These are phyloP conservation scores for Pimephales promelas DNA, from an alignment of 2,113 vertebrate genomes.

Conservation along the genomic window DNA sequence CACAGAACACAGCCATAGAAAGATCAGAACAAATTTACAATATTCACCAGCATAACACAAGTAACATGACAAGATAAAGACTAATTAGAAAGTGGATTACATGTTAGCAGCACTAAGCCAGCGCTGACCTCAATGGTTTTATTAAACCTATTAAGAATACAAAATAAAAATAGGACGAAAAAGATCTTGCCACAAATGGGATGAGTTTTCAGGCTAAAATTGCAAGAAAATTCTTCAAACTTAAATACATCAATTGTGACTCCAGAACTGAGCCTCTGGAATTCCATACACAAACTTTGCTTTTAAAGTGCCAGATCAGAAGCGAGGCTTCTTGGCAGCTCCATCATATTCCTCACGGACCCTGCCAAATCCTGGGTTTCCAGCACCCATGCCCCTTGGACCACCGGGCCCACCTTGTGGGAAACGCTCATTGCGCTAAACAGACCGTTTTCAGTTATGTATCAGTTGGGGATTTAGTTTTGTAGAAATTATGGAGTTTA, in stretches of 20 bases:
- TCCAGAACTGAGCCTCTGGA: slow-evolving; percentile 80
- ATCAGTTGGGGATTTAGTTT: slow-evolving; percentile 60
- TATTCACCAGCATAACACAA: slow-evolving; percentile 71
- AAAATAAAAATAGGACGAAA: slow-evolving; percentile 72
- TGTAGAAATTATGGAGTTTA: slow-evolving; percentile 38
- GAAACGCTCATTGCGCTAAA: slow-evolving; percentile 98
- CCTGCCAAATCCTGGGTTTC: slow-evolving; percentile 91
- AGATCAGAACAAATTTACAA: slow-evolving; percentile 75
- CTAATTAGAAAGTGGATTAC: slow-evolving; percentile 68
- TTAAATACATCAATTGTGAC: slow-evolving; percentile 88
- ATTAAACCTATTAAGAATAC: slow-evolving; percentile 70
- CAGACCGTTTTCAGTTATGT: slow-evolving; percentile 72
- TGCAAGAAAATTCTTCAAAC: slow-evolving; percentile 88
- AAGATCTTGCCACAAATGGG: slow-evolving; percentile 69
- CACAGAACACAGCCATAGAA: slow-evolving; percentile 92
- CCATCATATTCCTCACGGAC: slow-evolving; percentile 99
- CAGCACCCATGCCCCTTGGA: slow-evolving; percentile 91
- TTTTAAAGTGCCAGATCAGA: slow-evolving; percentile 79
- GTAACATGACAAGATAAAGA: slow-evolving; percentile 75
- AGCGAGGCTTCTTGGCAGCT: slow-evolving; percentile 96
- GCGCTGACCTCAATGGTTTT: slow-evolving; percentile 58
- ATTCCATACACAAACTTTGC: slow-evolving; percentile 80
- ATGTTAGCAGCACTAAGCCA: slow-evolving; percentile 69
- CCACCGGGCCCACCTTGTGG: slow-evolving; percentile 86
- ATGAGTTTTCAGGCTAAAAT: slow-evolving; percentile 88